Percentiles rank a stretch among this genome's conserved stretches.
phyloP scores from a whole-genome alignment of 2,113 vertebrate genomes.

The Aspidoscelis tigris region DNA sequence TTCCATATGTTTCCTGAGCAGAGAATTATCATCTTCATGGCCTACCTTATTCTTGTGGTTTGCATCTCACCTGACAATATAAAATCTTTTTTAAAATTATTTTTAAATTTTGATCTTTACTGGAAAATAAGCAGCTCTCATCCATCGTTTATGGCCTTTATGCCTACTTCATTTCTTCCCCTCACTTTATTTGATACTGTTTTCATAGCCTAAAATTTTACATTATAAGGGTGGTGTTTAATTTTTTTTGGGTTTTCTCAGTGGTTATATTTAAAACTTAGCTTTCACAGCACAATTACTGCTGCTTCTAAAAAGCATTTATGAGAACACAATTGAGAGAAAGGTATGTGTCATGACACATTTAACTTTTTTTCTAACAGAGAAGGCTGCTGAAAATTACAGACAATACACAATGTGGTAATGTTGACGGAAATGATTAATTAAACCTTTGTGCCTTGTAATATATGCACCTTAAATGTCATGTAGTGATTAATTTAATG shows the following conservation, averaged over 20 bases:
- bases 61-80: background rate
- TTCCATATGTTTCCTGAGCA: background rate
- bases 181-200: background rate
- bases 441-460: constrained; percentile 20
- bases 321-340: constrained; percentile 1
- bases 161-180: background rate
- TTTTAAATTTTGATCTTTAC: background rate
- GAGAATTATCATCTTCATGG: background rate
- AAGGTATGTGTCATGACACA: background rate
- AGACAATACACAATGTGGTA: constrained; percentile 4
- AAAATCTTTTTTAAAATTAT: background rate
- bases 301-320: background rate
- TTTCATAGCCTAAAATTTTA: background rate
- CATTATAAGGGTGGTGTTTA: background rate
- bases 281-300: background rate
- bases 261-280: constrained; percentile 6
- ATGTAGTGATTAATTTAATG: background rate
- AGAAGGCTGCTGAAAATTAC: background rate
- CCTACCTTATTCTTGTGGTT: background rate
- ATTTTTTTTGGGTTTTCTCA: background rate
- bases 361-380: constrained; percentile 13
- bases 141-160: no score
- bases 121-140: no score
- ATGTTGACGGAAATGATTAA: background rate
- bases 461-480: constrained; percentile 27